Conservation (phyloP, 1,140 invertebrate species). For the Conus betulinus region DNA sequence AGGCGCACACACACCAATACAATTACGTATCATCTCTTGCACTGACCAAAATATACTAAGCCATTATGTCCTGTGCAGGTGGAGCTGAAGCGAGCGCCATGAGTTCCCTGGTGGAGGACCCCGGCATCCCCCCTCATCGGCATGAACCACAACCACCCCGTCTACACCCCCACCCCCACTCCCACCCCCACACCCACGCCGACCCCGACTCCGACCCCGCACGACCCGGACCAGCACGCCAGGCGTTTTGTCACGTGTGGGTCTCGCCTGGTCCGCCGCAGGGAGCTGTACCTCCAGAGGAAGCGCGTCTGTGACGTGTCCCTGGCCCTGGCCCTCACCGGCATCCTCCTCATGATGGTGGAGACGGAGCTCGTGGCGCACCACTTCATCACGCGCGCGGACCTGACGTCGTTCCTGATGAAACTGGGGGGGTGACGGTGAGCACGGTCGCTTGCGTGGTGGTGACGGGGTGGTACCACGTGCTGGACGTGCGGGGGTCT, state of each 20-base stretch:
- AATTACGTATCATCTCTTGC: too few relatives aligned
- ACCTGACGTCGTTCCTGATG: conserved; percentile 59
- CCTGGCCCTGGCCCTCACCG: conserved; percentile 60
- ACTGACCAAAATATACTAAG: too few relatives aligned
- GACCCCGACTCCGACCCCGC: neutral
- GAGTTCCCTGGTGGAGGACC: conserved; percentile 12
- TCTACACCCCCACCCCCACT: neutral
- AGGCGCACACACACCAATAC: too few relatives aligned
- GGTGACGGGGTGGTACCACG: conserved; percentile 68
- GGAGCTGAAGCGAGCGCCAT: neutral
- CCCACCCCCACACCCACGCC: neutral
- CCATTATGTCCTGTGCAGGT: too few relatives aligned
- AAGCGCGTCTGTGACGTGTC: conserved; percentile 64
- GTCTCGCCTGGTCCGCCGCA: conserved; percentile 63
- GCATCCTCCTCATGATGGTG: conserved; percentile 70
- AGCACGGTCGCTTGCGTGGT: conserved; percentile 68
- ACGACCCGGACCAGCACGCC: neutral
- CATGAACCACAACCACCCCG: neutral
- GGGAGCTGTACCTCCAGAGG: conserved; percentile 65
- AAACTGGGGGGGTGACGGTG: conserved; percentile 65
- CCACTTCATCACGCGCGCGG: conserved; percentile 44
- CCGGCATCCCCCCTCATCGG: neutral
- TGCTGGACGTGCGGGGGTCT: conserved; percentile 67
- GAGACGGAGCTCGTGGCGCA: conserved; percentile 67
- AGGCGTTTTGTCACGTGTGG: neutral